Evolutionary conservation across 1,140 invertebrate genomes (phyloP), one percentile per base, ranked within the genome.

Genomic region (Solenopsis fugax): DNA sequence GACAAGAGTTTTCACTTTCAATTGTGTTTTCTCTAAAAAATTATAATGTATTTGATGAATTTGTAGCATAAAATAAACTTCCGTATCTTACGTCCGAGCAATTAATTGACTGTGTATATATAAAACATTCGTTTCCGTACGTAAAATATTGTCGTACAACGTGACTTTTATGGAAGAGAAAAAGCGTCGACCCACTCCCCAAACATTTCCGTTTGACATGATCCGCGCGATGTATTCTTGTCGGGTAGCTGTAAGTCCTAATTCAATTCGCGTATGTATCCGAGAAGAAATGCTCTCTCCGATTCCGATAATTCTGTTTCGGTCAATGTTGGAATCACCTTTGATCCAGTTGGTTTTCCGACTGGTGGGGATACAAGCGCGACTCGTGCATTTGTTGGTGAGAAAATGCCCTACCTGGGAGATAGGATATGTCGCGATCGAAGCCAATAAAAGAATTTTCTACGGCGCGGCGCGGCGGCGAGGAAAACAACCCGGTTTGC

Each of bases 371-470:
- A 86, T 48, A 75, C 48, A 71, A 73, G 64, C n/a, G 52, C 64
- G 88, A 41, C 45, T 69, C 29, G 34, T 67, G 56, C 69, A 71
- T 64, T 88, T 64, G 73, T 88, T 64, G 88, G 81, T 75, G 80
- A 69, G 88, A 71, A 89, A 88, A 81, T 64, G 34, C 50, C 54
- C 85, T 41, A 80, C 67, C 6, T 62, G 54, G 34, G 72, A 64
- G 73, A 88, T 71, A 65, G 87, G 80, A 86, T 60, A 60, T 67
- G 75, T 89, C 87, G n/a, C 48, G 62, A 56, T 72, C 58, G 48
- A 88, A 72, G 45, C 24, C 67, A 76, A 86, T 76, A 65, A 62
- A 76, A 86, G 71, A 67, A 69, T 88, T 86, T 89, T 37, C 75
- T 41, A 56, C 69, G 41, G 29, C 29, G 29, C 29, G 29, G 29